These are phyloP conservation scores for Kryptopterus vitreolus DNA, from an alignment of 2,797 vertebrate genomes.

Conservation along the genomic window DNA sequence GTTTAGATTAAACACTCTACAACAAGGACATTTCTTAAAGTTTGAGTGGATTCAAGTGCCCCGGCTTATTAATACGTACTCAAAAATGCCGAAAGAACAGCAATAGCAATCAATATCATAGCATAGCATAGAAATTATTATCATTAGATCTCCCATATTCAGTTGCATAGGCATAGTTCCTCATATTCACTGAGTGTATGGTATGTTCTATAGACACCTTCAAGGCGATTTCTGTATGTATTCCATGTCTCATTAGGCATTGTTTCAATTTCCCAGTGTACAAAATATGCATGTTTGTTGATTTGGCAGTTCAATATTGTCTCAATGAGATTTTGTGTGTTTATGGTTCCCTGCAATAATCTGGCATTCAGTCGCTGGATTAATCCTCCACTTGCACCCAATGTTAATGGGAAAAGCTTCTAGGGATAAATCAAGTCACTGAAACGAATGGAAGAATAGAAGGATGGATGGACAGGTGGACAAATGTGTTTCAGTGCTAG, in stretches of 20 bases:
- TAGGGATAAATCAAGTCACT: not conserved
- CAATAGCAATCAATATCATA: not conserved
- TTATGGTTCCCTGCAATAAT: not conserved
- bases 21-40: slow-evolving; percentile 23
- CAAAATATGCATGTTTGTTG: not conserved
- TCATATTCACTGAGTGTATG: not conserved
- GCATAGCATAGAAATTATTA: too few relatives aligned
- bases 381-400: not conserved
- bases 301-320: not conserved
- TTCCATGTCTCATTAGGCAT: not conserved
- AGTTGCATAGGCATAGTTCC: not conserved
- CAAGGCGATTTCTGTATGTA: not conserved
- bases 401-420: not conserved
- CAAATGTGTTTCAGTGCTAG: too few relatives aligned
- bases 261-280: not conserved
- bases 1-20: slow-evolving; percentile 34
- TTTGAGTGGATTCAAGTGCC: slow-evolving; percentile 7
- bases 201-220: not conserved
- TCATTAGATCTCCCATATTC: slow-evolving; percentile 10
- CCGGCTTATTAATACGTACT: slow-evolving; percentile 8
- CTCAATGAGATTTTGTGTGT: not conserved
- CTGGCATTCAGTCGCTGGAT: not conserved
- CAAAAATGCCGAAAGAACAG: not conserved
- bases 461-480: too few relatives aligned
- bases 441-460: not conserved